These are phyloP conservation scores for Muscina levida DNA, from an alignment of 2,888 invertebrate species.

Conservation along the genomic window DNA sequence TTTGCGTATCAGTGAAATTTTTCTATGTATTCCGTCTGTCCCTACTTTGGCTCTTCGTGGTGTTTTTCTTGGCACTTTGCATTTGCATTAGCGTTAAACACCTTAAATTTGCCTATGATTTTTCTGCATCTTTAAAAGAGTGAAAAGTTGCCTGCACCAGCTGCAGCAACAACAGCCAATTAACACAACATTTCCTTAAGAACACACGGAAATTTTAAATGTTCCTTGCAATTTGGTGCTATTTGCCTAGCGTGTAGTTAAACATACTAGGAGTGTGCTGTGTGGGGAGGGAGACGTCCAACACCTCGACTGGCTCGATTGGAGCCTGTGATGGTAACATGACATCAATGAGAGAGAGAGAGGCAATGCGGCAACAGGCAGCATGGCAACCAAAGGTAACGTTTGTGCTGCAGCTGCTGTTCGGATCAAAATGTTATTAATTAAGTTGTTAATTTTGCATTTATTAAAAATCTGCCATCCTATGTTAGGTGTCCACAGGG, in stretches of 20 bases:
- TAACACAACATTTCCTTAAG: slow-evolving; percentile 61
- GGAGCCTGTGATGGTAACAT: slow-evolving; percentile 32
- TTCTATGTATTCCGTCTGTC: background rate
- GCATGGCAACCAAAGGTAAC: slow-evolving; percentile 50
- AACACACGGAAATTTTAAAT: slow-evolving; percentile 58
- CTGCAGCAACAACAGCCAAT: slow-evolving; percentile 52
- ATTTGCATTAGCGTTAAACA: slow-evolving; percentile 52
- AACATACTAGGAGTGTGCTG: too few species aligned
- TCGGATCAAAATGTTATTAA: slow-evolving; percentile 73
- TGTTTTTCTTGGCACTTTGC: slow-evolving; percentile 60
- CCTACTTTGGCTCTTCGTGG: background rate
- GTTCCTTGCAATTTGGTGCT: slow-evolving; percentile 37
- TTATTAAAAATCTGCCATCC: slow-evolving; percentile 62
- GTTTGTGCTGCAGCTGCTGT: slow-evolving; percentile 72
- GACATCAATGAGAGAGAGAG: too few species aligned
- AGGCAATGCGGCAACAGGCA: background rate
- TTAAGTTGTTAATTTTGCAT: slow-evolving; percentile 79
- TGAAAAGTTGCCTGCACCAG: slow-evolving; percentile 16
- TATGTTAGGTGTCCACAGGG: slow-evolving; percentile 45
- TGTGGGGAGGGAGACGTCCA: too few species aligned
- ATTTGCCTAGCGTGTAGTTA: too few species aligned
- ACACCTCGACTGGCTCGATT: slow-evolving; percentile 11
- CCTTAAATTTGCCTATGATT: slow-evolving; percentile 57
- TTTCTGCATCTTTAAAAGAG: slow-evolving; percentile 23
- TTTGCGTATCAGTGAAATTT: background rate